Percentiles rank a stretch among this genome's conserved stretches.
Conservation (phyloP, 2,888 invertebrate genomes). For the Diadromus collaris region DNA sequence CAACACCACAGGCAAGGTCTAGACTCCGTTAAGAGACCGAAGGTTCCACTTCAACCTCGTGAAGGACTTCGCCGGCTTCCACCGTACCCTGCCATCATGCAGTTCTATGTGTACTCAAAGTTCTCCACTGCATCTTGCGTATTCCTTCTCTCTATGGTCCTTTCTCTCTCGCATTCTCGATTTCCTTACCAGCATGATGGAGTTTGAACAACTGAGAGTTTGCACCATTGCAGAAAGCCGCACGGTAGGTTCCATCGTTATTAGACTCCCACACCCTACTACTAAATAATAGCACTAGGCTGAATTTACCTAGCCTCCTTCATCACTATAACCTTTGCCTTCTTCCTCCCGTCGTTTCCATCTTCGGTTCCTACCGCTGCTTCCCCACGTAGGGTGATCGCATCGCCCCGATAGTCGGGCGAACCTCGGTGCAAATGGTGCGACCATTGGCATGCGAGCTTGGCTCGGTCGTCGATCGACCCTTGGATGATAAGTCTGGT, state of each 20-base stretch:
- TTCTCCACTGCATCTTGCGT: slow-evolving; percentile 36
- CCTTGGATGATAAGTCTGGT: not conserved
- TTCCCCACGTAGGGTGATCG: not conserved
- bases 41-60: slow-evolving; percentile 39
- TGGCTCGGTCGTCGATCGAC: not conserved
- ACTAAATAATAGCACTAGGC: slow-evolving; percentile 72
- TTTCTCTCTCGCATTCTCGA: slow-evolving; percentile 40
- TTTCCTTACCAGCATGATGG: slow-evolving; percentile 43
- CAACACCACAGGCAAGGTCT: slow-evolving; percentile 35
- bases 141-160: slow-evolving; percentile 32
- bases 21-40: slow-evolving; percentile 44
- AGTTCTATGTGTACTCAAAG: slow-evolving; percentile 35
- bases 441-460: not conserved
- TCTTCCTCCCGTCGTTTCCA: slow-evolving; percentile 49
- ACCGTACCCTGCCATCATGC: slow-evolving; percentile 29
- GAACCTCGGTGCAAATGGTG: not conserved
- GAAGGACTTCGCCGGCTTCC: slow-evolving; percentile 30
- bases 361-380: not conserved
- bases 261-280: slow-evolving; percentile 58
- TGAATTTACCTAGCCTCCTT: slow-evolving; percentile 70
- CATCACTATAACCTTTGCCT: slow-evolving; percentile 53
- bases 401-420: not conserved
- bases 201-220: slow-evolving; percentile 41
- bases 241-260: slow-evolving; percentile 36
- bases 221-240: slow-evolving; percentile 44